Percentiles rank a stretch among this genome's conserved stretches.
Evolutionary conservation across 2,113 vertebrate species (phyloP).

Genomic region (Phylloscopus trochiloides): DNA sequence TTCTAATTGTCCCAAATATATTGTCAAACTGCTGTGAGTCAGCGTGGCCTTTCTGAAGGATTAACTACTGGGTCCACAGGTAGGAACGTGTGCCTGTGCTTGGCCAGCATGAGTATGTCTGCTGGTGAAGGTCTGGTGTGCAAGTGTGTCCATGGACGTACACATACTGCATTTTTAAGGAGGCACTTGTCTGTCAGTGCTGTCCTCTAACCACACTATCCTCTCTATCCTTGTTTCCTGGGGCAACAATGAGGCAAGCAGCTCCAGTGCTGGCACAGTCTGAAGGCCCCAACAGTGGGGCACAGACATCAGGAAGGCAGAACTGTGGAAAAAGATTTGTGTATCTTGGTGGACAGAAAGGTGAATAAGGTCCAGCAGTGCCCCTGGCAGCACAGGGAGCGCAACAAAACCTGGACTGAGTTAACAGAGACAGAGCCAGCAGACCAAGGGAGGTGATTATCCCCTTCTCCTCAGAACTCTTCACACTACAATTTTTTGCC

Average conservation of each 20-base stretch:
- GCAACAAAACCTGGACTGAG: neutral
- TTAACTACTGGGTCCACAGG: neutral
- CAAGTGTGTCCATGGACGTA: accelerated
- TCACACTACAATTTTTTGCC: neutral
- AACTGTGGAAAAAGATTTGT: neutral
- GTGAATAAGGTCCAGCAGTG: neutral
- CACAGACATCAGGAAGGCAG: neutral
- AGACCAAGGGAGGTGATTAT: neutral
- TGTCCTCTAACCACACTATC: neutral
- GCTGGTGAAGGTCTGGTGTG: neutral
- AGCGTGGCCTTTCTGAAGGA: neutral
- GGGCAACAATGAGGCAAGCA: neutral
- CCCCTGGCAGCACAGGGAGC: neutral
- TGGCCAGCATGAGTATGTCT: neutral
- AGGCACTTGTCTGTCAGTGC: neutral
- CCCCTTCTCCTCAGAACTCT: neutral
- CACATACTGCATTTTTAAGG: neutral
- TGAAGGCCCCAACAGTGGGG: neutral
- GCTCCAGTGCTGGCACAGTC: neutral
- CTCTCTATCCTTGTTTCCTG: neutral
- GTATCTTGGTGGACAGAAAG: neutral
- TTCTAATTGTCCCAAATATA: neutral
- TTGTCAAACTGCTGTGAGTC: neutral
- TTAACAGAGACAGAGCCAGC: neutral
- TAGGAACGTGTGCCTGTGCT: neutral